Percentiles rank a stretch among this genome's conserved stretches.
Conservation (phyloP, 2,113 vertebrate species). For the Columba livia region DNA sequence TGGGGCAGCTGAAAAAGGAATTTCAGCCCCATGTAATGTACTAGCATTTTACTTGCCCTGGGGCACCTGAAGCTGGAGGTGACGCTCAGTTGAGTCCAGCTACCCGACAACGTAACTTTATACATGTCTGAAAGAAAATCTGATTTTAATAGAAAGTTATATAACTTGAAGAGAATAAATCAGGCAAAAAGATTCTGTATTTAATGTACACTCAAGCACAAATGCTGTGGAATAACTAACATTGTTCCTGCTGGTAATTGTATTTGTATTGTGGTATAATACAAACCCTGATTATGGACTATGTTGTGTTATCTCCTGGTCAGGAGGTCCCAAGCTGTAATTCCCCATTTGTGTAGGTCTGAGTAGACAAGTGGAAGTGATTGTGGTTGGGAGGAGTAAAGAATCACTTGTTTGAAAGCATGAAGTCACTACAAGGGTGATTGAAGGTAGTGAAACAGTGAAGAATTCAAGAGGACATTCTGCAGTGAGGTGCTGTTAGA, state of each 20-base stretch:
- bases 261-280: neutral
- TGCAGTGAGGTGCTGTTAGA: neutral
- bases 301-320: neutral
- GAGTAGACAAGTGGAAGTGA: neutral
- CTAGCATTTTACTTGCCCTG: neutral
- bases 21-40: neutral
- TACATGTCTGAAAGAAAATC: neutral
- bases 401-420: neutral
- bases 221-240: neutral
- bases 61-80: neutral
- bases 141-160: neutral
- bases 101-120: neutral
- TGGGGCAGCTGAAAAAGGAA: neutral
- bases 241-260: neutral
- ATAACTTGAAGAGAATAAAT: neutral
- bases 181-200: neutral
- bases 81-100: neutral
- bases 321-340: neutral
- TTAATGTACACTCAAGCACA: neutral
- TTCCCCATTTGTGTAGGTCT: neutral
- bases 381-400: neutral
- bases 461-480: accelerated
- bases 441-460: neutral
- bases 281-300: neutral
- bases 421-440: neutral